These are phyloP conservation scores for Strongylocentrotus purpuratus DNA, from an alignment of 35 echinoderm and acorn worm genomes.

Conservation along the genomic window DNA sequence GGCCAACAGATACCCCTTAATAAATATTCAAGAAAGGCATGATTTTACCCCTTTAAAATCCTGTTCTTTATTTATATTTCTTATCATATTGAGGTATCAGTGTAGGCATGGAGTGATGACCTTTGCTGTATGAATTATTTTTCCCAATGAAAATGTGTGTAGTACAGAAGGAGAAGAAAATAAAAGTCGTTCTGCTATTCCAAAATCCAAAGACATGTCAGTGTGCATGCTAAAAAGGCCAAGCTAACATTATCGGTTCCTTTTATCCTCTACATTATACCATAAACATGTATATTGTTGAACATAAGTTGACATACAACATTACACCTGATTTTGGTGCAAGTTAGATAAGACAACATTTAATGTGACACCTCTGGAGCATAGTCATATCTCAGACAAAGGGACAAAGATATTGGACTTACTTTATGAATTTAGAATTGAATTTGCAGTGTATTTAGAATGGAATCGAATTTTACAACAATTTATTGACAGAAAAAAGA, in stretches of 20 bases:
- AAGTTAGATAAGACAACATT: background rate
- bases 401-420: background rate
- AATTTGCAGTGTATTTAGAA: background rate
- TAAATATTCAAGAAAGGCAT: background rate
- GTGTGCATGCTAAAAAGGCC: background rate
- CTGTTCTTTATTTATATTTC: background rate
- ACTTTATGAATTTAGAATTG: background rate
- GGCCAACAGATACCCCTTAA: background rate
- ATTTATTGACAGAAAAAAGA: no score
- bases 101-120: background rate
- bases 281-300: background rate
- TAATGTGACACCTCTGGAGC: no score
- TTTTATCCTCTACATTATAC: background rate
- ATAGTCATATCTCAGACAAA: no score
- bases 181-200: background rate
- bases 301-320: background rate
- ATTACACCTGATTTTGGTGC: background rate
- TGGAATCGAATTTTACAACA: background rate
- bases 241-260: background rate
- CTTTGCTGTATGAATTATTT: background rate
- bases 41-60: background rate
- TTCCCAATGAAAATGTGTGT: background rate
- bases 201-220: background rate
- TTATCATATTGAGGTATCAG: background rate
- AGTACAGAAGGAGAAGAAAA: background rate